Evolutionary conservation across 2,113 vertebrate genomes (phyloP).

Genomic region (Chaetodon auriga): DNA sequence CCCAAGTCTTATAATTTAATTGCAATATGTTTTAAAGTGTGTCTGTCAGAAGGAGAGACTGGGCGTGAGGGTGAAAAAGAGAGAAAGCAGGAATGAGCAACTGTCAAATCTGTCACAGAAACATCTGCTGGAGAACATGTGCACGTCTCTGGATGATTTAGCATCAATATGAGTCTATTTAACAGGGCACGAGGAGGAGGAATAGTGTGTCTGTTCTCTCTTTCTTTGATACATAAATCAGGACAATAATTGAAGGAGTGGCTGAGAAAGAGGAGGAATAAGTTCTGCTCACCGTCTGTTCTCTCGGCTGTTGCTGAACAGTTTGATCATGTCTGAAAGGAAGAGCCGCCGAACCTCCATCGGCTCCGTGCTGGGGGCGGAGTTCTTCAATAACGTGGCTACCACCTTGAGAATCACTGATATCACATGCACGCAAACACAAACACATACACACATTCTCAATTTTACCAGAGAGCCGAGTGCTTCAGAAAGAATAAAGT

Average conservation of each 20-base stretch:
- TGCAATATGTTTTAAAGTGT: constrained; percentile 21
- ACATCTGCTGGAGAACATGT: constrained; percentile 68
- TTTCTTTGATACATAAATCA: constrained; percentile 59
- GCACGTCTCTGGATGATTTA: constrained; percentile 62
- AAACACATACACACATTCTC: constrained; percentile 1
- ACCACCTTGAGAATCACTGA: constrained; percentile 99
- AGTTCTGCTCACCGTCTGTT: constrained; percentile 92
- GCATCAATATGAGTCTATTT: constrained; percentile 40
- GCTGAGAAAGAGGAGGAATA: constrained; percentile 11
- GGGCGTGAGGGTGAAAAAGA: background rate
- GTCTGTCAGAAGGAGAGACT: constrained; percentile 9
- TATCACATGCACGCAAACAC: constrained; percentile 32
- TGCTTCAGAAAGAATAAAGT: background rate
- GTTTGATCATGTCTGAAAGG: constrained; percentile 99
- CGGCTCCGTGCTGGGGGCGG: constrained; percentile 90
- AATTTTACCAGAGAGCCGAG: background rate
- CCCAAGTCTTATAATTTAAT: constrained; percentile 25
- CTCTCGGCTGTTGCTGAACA: constrained; percentile 98
- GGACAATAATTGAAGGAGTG: constrained; percentile 54
- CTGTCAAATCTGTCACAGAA: constrained; percentile 36
- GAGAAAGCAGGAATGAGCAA: constrained; percentile 17
- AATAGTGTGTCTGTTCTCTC: background rate
- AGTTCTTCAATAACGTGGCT: constrained; percentile 94
- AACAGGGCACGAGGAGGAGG: constrained; percentile 39
- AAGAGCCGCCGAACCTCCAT: constrained; percentile 98